Conservation (phyloP, 2,113 vertebrate species). For the Grammomys dolichurus region DNA sequence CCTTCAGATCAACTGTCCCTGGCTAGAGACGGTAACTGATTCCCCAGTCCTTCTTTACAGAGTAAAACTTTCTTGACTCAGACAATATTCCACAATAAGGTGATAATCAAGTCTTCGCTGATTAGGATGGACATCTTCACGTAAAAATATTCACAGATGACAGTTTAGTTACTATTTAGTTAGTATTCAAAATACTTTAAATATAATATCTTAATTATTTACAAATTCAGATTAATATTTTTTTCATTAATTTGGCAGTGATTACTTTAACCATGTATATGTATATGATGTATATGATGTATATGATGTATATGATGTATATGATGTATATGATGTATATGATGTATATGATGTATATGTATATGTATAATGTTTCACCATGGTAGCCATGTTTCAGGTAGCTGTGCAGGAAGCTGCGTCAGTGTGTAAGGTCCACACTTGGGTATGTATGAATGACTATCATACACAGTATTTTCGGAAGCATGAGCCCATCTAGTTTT, state of each 20-base stretch:
- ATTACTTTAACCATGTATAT: too few species aligned
- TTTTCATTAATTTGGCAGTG: constrained; percentile 40
- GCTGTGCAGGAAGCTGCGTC: neutral
- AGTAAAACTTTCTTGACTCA: constrained; percentile 63
- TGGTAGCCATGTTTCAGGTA: neutral
- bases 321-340: too few species aligned
- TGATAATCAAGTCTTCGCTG: neutral
- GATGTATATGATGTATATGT: too few species aligned
- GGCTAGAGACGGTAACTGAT: constrained; percentile 56
- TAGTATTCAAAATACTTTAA: constrained; percentile 24
- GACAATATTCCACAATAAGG: constrained; percentile 13
- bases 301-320: too few species aligned
- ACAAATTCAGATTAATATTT: constrained; percentile 43
- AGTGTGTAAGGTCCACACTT: too few species aligned
- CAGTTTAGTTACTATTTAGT: constrained; percentile 48
- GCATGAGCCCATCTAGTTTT: neutral
- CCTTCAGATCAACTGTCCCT: constrained; percentile 60
- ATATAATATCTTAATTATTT: constrained; percentile 50
- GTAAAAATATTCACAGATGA: constrained; percentile 7
- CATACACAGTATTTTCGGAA: neutral
- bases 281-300: too few species aligned
- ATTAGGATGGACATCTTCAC: constrained; percentile 6
- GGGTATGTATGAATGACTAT: too few species aligned
- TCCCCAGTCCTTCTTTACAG: constrained; percentile 58
- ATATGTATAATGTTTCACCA: neutral